Conservation (phyloP, 1,140 invertebrate species). For the Tetramorium simillimum region DNA sequence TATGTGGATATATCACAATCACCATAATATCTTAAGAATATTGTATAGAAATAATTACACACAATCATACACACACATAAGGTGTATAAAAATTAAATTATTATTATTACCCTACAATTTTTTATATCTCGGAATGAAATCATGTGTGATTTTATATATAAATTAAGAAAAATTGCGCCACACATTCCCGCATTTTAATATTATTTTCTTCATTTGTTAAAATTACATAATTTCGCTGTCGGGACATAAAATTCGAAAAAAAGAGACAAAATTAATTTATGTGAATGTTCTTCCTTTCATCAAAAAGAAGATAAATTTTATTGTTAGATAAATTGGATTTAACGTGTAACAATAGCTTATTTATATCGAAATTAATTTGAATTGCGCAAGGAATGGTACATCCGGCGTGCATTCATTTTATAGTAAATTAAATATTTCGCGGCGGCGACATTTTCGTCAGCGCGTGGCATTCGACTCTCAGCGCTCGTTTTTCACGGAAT, state of each 20-base stretch:
- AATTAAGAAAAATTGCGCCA: neutral
- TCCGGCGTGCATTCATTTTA: neutral
- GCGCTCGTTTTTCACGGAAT: neutral
- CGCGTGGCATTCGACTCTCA: neutral
- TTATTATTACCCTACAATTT: neutral
- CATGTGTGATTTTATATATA: neutral
- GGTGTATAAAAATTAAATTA: neutral
- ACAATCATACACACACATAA: neutral
- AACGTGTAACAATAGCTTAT: neutral
- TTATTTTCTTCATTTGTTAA: conserved; percentile 1
- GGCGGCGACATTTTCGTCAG: neutral
- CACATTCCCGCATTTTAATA: neutral
- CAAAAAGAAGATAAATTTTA: neutral
- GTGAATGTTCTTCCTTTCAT: neutral
- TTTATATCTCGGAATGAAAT: neutral
- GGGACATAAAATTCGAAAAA: neutral
- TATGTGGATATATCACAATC: neutral
- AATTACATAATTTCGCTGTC: neutral
- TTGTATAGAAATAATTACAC: neutral
- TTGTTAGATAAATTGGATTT: conserved; percentile 15
- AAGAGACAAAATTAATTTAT: neutral
- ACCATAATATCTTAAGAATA: neutral
- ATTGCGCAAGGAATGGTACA: neutral
- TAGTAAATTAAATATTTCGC: conserved; percentile 8
- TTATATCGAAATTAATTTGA: conserved; percentile 12